Conservation (phyloP, 2,113 vertebrate genomes). For the Leucosticte australis region DNA sequence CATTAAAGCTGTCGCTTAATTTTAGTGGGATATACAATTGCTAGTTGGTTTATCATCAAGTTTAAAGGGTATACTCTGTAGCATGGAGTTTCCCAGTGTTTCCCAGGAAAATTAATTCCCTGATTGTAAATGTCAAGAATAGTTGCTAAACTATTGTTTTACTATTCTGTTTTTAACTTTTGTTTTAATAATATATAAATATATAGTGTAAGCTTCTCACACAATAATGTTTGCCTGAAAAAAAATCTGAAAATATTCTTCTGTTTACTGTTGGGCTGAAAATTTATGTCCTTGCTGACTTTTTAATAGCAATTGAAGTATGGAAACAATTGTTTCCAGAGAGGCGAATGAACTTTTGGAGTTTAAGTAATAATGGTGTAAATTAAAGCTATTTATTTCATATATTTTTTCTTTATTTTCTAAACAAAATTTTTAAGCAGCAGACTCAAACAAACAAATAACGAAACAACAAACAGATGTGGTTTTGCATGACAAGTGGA, state of each 20-base stretch:
- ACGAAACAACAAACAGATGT: not conserved
- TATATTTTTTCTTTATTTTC: not conserved
- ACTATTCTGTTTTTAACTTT: not conserved
- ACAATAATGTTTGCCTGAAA: not conserved
- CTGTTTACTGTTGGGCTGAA: not conserved
- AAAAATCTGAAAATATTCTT: not conserved
- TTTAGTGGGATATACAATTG: not conserved
- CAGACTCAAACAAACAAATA: not conserved
- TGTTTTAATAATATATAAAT: not conserved
- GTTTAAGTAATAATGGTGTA: not conserved
- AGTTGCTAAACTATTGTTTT: not conserved
- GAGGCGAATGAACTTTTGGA: not conserved
- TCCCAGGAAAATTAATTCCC: not conserved
- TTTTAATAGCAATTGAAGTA: not conserved
- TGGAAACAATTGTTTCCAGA: not conserved
- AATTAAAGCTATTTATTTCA: not conserved
- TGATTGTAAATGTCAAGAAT: not conserved
- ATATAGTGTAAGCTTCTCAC: not conserved
- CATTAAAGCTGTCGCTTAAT: conserved; percentile 20
- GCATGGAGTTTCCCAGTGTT: not conserved
- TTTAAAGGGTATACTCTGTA: not conserved
- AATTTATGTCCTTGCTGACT: not conserved
- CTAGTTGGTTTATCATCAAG: not conserved
- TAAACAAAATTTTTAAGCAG: not conserved
- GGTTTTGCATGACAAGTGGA: not conserved